phyloP scores from a whole-genome alignment of 2,797 vertebrate genomes.

The Cirrhinus molitorella region DNA sequence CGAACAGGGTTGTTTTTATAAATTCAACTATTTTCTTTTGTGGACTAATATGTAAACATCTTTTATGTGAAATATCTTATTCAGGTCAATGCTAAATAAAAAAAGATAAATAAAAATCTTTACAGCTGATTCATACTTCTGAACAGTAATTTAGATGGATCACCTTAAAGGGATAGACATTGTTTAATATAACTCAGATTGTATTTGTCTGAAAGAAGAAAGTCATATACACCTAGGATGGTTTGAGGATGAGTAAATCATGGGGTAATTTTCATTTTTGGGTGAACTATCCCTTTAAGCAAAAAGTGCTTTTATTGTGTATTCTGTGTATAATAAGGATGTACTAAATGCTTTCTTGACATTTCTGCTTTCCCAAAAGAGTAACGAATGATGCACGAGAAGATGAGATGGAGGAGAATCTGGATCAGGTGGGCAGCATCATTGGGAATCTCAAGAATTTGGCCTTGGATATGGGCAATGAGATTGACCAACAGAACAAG shows the following conservation, averaged over 20 bases:
- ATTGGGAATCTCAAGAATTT: constrained; percentile 92
- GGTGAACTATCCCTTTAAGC: neutral
- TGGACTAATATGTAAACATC: too few relatives aligned
- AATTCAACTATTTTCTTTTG: too few relatives aligned
- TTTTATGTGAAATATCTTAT: too few relatives aligned
- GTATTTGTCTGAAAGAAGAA: too few relatives aligned
- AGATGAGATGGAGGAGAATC: constrained; percentile 98
- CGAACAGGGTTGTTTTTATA: too few relatives aligned
- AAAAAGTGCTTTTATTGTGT: neutral
- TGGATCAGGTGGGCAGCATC: constrained; percentile 89
- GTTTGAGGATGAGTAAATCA: too few relatives aligned
- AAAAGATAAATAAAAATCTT: neutral
- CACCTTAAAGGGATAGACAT: neutral
- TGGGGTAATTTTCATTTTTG: too few relatives aligned
- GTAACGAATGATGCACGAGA: constrained; percentile 94
- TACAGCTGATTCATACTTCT: neutral
- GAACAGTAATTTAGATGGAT: neutral
- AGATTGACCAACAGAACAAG: constrained; percentile 93
- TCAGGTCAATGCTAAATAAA: too few relatives aligned
- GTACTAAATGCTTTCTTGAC: neutral
- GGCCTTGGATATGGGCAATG: constrained; percentile 94
- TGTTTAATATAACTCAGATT: too few relatives aligned
- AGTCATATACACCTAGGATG: too few relatives aligned
- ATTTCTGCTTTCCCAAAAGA: constrained; percentile 70
- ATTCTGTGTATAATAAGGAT: neutral